Percentiles rank a stretch among this genome's conserved stretches.
Evolutionary conservation across 2,113 vertebrate genomes (phyloP).

Genomic region (Thoracochromis brauschi): DNA sequence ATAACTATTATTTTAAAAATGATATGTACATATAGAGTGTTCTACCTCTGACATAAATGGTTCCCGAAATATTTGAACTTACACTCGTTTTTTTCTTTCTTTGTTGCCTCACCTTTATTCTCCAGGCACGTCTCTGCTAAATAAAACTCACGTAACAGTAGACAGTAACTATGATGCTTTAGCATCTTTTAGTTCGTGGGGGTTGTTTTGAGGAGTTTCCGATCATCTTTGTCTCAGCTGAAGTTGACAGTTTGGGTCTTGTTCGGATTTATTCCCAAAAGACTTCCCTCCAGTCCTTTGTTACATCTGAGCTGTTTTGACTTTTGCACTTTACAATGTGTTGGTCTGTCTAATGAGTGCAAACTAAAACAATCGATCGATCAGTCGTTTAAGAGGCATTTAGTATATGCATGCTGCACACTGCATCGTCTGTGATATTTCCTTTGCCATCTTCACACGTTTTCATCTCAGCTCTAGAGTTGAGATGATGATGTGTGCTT

Average conservation of each 20-base stretch:
- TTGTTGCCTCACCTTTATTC: neutral
- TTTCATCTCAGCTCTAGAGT: neutral
- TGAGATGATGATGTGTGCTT: neutral
- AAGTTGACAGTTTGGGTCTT: neutral
- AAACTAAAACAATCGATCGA: fast-evolving
- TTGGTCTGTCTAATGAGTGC: neutral
- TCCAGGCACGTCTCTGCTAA: neutral
- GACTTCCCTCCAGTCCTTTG: neutral
- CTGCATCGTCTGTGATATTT: neutral
- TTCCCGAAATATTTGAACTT: neutral
- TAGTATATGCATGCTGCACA: fast-evolving
- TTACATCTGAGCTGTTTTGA: neutral
- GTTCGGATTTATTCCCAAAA: neutral
- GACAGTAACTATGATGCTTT: neutral
- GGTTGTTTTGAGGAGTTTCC: neutral
- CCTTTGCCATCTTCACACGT: neutral
- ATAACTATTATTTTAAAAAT: neutral
- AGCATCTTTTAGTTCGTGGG: neutral
- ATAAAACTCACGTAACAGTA: neutral
- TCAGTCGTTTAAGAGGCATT: neutral
- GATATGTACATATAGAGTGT: fast-evolving
- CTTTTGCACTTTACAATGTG: neutral
- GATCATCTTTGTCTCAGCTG: neutral
- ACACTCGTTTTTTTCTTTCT: neutral
- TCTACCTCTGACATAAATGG: neutral